A percentile compares a stretch with the other conserved stretches of the same genome.
Evolutionary conservation across 2,113 vertebrate genomes (phyloP).

Genomic region (Fregata magnificens): DNA sequence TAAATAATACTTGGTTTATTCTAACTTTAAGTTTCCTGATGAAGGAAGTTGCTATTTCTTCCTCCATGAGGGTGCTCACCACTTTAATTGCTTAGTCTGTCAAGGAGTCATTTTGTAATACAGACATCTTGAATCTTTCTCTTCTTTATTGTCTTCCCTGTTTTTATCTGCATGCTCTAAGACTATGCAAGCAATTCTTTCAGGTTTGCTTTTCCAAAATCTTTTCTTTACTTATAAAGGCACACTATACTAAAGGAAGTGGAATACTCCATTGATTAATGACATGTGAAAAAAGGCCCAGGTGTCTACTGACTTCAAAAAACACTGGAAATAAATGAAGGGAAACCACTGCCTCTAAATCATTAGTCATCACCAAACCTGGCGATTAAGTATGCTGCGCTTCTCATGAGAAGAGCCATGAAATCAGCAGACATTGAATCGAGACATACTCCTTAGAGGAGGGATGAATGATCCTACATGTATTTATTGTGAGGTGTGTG

Average conservation of each 20-base stretch:
- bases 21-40: not conserved
- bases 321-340: not conserved
- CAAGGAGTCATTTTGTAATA: not conserved
- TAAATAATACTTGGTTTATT: not conserved
- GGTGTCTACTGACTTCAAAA: not conserved
- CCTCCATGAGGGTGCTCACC: not conserved
- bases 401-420: not conserved
- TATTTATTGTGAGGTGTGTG: not conserved
- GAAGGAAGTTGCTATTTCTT: not conserved
- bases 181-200: not conserved
- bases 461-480: not conserved
- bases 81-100: not conserved
- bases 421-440: not conserved
- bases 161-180: not conserved
- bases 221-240: not conserved
- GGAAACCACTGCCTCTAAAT: not conserved
- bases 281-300: not conserved
- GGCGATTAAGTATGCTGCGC: not conserved
- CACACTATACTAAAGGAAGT: not conserved
- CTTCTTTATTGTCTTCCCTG: not conserved
- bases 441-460: not conserved
- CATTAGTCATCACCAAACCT: not conserved
- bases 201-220: not conserved
- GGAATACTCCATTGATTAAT: not conserved
- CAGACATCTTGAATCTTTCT: not conserved